Evolutionary conservation across 2,888 invertebrate genomes (phyloP).

Genomic region (Taphrorychus bicolor): DNA sequence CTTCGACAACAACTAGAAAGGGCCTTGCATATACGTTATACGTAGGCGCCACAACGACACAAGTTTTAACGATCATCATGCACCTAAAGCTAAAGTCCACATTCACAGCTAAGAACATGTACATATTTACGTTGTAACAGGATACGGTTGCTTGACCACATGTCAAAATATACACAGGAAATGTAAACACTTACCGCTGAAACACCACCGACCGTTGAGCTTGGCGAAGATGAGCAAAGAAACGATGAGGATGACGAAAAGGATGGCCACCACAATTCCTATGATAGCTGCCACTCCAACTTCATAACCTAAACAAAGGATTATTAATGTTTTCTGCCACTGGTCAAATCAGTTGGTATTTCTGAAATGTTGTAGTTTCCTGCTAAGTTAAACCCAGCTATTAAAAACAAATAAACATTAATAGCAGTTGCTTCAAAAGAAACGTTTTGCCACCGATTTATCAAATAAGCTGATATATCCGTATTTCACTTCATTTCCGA

Average conservation of each 20-base stretch:
- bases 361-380: background rate
- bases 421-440: no score
- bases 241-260: slow-evolving; percentile 69
- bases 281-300: slow-evolving; percentile 76
- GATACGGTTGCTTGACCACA: slow-evolving; percentile 34
- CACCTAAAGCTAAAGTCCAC: background rate
- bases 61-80: background rate
- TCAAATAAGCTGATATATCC: no score
- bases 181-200: slow-evolving; percentile 76
- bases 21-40: background rate
- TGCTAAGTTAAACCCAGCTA: no score
- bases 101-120: background rate
- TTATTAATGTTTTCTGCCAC: background rate
- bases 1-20: background rate
- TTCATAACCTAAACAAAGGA: slow-evolving; percentile 33
- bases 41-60: background rate
- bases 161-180: slow-evolving; percentile 10
- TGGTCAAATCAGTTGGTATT: background rate
- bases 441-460: no score
- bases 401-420: no score
- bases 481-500: no score
- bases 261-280: slow-evolving; percentile 75
- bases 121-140: background rate
- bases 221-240: slow-evolving; percentile 77
- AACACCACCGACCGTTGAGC: slow-evolving; percentile 85